Evolutionary conservation across 2,797 vertebrate genomes (phyloP).

Genomic region (Rhodeus uyekii): DNA sequence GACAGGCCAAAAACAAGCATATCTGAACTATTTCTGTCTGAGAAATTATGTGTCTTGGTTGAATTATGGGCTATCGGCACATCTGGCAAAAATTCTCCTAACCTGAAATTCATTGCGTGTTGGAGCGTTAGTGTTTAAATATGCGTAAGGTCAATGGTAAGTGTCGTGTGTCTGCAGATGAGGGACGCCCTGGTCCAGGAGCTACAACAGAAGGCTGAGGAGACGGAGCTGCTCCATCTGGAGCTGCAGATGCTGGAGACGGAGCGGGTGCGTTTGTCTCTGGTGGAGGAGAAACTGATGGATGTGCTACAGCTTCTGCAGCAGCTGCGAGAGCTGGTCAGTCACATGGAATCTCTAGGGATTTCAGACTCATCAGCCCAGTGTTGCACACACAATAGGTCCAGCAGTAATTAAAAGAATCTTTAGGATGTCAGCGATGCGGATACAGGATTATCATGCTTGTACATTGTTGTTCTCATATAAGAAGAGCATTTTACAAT

Average conservation of each 20-base stretch:
- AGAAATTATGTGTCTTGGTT: constrained; percentile 18
- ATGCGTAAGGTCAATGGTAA: neutral
- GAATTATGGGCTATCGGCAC: constrained; percentile 31
- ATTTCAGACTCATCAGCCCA: constrained; percentile 12
- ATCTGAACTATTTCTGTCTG: constrained; percentile 41
- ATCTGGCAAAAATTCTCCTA: constrained; percentile 37
- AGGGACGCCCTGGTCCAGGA: constrained; percentile 80
- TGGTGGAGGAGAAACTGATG: constrained; percentile 90
- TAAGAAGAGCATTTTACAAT: neutral
- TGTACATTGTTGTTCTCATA: neutral
- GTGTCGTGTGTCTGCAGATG: constrained; percentile 69
- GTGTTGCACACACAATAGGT: neutral
- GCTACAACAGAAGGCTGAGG: constrained; percentile 82
- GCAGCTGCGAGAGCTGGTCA: constrained; percentile 87
- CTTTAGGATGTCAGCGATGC: neutral
- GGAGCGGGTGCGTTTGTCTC: constrained; percentile 82
- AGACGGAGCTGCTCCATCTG: constrained; percentile 82
- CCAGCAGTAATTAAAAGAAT: neutral
- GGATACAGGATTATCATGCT: neutral
- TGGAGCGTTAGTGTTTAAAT: constrained; percentile 24
- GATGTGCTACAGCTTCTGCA: constrained; percentile 90
- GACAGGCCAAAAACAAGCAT: constrained; percentile 44
- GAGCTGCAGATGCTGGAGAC: constrained; percentile 93
- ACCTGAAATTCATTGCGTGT: constrained; percentile 19
- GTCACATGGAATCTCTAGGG: constrained; percentile 43